Evolutionary conservation across 2,797 vertebrate species (phyloP).

Genomic region (Tinamus major): DNA sequence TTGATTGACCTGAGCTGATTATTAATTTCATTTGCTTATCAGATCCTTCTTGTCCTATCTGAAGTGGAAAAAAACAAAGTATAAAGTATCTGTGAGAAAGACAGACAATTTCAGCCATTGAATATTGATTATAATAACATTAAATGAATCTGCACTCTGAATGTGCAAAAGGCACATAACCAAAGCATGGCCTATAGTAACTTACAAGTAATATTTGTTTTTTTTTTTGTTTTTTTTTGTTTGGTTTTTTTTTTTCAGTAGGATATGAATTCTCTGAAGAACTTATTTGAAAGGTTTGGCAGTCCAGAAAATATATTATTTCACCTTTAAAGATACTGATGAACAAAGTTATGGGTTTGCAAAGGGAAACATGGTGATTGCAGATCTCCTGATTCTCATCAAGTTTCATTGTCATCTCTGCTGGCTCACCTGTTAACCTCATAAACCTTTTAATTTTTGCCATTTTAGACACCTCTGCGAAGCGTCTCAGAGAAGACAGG

Average conservation of each 20-base stretch:
- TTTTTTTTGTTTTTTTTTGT: no score
- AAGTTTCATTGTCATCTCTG: accelerated
- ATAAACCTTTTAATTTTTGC: neutral
- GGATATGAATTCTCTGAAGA: neutral
- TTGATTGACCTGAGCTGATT: neutral
- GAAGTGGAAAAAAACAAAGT: neutral
- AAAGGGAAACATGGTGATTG: neutral
- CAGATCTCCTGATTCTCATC: neutral
- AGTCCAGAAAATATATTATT: neutral
- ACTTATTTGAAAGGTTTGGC: accelerated
- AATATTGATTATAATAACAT: neutral
- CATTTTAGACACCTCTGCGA: accelerated
- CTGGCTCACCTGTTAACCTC: neutral
- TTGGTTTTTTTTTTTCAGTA: neutral
- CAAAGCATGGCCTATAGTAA: accelerated
- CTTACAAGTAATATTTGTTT: accelerated
- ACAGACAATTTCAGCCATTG: neutral
- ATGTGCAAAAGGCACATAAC: neutral
- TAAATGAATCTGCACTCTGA: neutral
- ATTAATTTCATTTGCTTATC: neutral
- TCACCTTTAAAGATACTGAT: neutral
- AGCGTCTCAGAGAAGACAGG: accelerated
- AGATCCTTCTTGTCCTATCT: neutral
- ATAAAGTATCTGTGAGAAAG: neutral
- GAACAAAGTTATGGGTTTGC: accelerated